Evolutionary conservation across 2,797 vertebrate genomes (phyloP).

Genomic region (Poecile montanus): DNA sequence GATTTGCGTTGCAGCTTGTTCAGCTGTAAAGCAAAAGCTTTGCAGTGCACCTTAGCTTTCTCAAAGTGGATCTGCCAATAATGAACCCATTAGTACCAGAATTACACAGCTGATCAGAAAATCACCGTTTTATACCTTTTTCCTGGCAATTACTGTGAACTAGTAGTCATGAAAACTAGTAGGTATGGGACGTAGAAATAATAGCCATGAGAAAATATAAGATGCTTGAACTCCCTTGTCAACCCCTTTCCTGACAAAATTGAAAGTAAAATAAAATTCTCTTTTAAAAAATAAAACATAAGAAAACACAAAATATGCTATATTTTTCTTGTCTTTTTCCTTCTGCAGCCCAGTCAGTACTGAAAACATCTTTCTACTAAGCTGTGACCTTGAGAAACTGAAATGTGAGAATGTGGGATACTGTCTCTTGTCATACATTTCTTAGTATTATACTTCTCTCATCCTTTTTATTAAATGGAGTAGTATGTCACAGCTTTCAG

Average conservation of each 20-base stretch:
- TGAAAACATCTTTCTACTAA: background rate
- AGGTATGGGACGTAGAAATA: background rate
- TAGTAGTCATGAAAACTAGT: background rate
- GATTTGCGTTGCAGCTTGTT: background rate
- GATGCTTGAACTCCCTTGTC: background rate
- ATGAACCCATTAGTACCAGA: background rate
- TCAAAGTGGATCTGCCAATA: background rate
- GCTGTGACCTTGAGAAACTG: background rate
- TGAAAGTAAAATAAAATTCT: background rate
- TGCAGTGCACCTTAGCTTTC: background rate
- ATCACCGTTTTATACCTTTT: background rate
- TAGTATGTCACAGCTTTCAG: background rate
- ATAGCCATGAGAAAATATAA: background rate
- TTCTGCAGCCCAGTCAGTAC: background rate
- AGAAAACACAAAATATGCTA: background rate
- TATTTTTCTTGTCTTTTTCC: background rate
- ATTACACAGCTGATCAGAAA: background rate
- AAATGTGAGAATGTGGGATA: background rate
- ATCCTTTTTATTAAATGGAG: background rate
- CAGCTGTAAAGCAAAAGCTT: background rate
- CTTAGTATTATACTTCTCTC: background rate
- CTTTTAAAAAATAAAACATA: background rate
- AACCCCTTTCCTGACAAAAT: background rate
- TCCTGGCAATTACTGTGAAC: background rate
- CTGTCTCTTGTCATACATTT: background rate